Evolutionary conservation across 2,113 vertebrate species (phyloP).

Genomic region (Procapra przewalskii): DNA sequence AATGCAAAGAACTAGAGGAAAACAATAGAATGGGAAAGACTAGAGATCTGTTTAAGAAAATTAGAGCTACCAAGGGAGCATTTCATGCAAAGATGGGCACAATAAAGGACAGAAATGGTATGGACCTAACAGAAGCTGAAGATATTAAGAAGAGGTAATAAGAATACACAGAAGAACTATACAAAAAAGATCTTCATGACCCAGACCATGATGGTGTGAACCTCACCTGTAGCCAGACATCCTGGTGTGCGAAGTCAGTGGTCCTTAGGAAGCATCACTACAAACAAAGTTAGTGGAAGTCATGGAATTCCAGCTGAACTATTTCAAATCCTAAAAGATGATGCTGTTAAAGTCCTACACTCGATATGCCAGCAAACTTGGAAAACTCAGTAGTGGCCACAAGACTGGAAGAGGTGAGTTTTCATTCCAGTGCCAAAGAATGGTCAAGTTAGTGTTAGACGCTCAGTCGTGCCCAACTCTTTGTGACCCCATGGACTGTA

Average conservation of each 20-base stretch:
- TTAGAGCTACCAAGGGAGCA: background rate
- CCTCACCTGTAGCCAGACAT: background rate
- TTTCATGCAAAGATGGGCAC: background rate
- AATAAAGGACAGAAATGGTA: background rate
- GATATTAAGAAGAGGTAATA: background rate
- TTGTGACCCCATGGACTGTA: no score
- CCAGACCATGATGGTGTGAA: background rate
- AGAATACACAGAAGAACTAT: background rate
- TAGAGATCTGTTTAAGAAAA: background rate
- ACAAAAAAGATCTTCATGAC: background rate
- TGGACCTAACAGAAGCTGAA: background rate
- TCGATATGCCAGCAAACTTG: background rate
- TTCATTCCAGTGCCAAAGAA: background rate
- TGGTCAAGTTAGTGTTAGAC: background rate
- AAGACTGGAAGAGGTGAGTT: background rate
- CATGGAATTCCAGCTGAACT: background rate
- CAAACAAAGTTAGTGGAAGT: background rate
- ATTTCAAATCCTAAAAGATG: background rate
- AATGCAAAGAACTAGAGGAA: background rate
- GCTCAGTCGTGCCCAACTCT: no score
- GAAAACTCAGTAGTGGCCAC: background rate
- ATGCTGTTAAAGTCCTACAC: background rate
- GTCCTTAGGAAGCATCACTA: background rate
- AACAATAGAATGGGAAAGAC: background rate
- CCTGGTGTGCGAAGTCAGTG: background rate